Evolutionary conservation across 2,888 invertebrate species (phyloP).

Genomic region (Andricus quercusramuli): DNA sequence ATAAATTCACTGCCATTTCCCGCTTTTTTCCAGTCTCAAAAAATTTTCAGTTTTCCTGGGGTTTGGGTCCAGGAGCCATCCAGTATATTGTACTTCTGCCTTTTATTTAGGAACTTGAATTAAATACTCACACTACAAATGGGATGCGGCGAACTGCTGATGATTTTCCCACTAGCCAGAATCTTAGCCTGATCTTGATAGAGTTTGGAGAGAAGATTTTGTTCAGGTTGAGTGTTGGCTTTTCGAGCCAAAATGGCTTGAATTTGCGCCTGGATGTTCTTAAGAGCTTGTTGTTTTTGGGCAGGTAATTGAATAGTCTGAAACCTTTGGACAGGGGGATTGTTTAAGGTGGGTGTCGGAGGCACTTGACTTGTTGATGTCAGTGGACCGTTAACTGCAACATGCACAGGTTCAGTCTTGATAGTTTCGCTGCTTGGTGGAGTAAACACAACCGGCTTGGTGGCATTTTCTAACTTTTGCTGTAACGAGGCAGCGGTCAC

Average conservation of each 20-base stretch:
- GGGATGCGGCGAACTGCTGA: slow-evolving; percentile 74
- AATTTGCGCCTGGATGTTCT: slow-evolving; percentile 81
- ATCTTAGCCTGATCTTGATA: slow-evolving; percentile 87
- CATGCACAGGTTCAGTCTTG: slow-evolving; percentile 70
- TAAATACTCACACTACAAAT: slow-evolving; percentile 66
- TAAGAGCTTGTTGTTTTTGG: slow-evolving; percentile 84
- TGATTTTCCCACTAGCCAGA: slow-evolving; percentile 85
- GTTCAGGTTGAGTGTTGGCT: slow-evolving; percentile 80
- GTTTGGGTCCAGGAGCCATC: no score
- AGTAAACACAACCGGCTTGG: slow-evolving; percentile 63
- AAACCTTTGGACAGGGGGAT: slow-evolving; percentile 81
- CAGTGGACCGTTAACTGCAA: slow-evolving; percentile 64
- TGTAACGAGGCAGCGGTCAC: slow-evolving; percentile 62
- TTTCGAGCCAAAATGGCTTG: slow-evolving; percentile 82
- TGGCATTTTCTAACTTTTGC: slow-evolving; percentile 66
- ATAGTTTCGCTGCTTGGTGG: slow-evolving; percentile 67
- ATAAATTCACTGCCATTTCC: no score
- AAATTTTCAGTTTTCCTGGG: no score
- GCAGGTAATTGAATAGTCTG: slow-evolving; percentile 88
- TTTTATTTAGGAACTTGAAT: no score
- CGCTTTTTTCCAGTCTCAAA: no score
- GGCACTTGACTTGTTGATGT: slow-evolving; percentile 63
- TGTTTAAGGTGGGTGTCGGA: slow-evolving; percentile 65
- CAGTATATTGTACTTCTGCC: no score
- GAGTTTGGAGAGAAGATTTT: slow-evolving; percentile 81